Base-by-base conservation (phyloP, 1,140 invertebrate species). In the Drosophila pseudoananassae region DNA sequence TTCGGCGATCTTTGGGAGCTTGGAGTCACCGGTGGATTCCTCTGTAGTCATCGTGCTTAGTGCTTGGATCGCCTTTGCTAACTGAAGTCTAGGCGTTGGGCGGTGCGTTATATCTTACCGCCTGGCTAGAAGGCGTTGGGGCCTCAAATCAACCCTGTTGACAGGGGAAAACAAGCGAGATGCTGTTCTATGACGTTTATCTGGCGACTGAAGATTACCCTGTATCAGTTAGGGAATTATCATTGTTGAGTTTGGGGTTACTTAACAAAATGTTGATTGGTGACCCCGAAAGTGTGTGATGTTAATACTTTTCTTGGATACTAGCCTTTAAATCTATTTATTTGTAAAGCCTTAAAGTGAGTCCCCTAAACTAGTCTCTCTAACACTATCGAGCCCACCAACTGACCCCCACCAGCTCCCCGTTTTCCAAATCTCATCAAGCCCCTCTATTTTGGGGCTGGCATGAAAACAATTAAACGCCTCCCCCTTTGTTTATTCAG, bases 71-170 rank as follows among this genome's bases (percentile, higher is more conserved):
- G 60, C 49, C 51, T 49, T 33, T 47, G 80, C 78, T 69, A 55
- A 87, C 70, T 55, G 53, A 47, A 57, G 27, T 23, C 46, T 47
- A 40, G 29, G 43, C 64, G 63, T 38, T 47, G 63, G 58, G 17
- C 29, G 40, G 43, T 8, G 49, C 68, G 36, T 55, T 55, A 76
- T 88, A 88, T 78, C 83, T 87, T 56, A 43, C 51, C 49, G 63
- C 25, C 29, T 17, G 40, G 40, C 10, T 36, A 12, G 40, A 9
- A 15, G 33, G 52, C 53, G 38, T 59, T 46, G 47, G 60, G 46
- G 60, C 68, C 71, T 52, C 53, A 75, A 75, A 75, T 75, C 59
- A 56, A 60, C 33, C 51, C 17, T 65, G 71, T 74, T 74, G 59
- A 64, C 71, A 55, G 17, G n/a, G 1, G 17, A 64, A 47, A 64